Evolutionary conservation across 1,140 invertebrate genomes (phyloP).

Genomic region (Chironomus tepperi): DNA sequence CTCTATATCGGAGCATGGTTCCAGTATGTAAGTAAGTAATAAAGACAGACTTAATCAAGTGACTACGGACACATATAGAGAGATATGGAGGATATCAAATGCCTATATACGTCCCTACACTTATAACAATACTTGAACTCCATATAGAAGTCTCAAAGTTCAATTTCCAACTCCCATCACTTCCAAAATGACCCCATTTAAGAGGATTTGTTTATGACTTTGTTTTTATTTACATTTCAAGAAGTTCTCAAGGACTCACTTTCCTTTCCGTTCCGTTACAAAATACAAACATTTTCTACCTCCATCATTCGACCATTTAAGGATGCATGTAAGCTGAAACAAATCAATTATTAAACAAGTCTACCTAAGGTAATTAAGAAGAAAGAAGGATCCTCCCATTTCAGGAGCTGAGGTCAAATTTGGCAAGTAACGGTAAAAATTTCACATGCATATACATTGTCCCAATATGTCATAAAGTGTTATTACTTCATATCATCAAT

Average conservation of each 20-base stretch:
- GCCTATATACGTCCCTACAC: no score
- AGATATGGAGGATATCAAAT: no score
- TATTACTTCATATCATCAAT: not conserved
- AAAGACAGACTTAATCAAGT: no score
- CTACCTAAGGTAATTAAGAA: not conserved
- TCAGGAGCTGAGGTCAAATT: slow-evolving; percentile 4
- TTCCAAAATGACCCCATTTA: not conserved
- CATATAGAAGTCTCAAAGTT: no score
- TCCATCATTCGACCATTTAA: not conserved
- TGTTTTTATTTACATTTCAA: not conserved
- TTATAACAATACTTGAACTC: no score
- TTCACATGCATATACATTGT: not conserved
- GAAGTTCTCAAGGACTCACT: not conserved
- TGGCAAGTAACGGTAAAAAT: not conserved
- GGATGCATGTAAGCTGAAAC: not conserved
- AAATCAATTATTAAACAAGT: slow-evolving; percentile 20
- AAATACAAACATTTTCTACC: not conserved
- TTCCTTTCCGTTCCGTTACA: not conserved
- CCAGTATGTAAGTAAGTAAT: no score
- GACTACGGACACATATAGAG: no score
- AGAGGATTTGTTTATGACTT: not conserved
- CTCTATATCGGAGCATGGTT: no score
- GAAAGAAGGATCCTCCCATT: slow-evolving; percentile 4
- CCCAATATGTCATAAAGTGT: slow-evolving; percentile 7
- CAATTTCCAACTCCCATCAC: no score